Conservation (phyloP, 2,797 vertebrate species). For the Numenius phaeopus region DNA sequence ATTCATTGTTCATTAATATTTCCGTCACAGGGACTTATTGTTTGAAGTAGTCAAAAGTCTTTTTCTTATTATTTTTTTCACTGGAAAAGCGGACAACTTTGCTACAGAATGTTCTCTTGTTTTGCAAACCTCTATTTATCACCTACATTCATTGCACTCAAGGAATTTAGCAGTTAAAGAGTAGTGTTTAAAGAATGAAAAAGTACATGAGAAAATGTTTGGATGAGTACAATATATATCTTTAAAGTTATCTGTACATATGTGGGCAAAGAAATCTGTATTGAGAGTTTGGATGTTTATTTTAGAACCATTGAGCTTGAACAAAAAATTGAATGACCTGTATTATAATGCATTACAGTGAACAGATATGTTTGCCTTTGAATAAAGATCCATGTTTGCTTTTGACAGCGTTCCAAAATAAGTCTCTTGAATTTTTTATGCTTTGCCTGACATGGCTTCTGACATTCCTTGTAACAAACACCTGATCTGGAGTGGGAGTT, state of each 20-base stretch:
- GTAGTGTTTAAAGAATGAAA: neutral
- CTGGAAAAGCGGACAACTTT: neutral
- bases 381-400: neutral
- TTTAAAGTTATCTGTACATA: neutral
- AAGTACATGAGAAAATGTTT: neutral
- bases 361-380: neutral
- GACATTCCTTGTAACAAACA: neutral
- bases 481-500: neutral
- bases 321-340: neutral
- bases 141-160: neutral
- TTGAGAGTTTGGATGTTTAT: neutral
- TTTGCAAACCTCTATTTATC: neutral
- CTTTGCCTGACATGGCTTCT: neutral
- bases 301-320: neutral
- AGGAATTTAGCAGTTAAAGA: neutral
- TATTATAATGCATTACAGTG: neutral
- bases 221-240: neutral
- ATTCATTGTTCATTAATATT: neutral
- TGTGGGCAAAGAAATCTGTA: neutral
- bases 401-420: conserved; percentile 22
- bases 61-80: neutral
- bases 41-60: neutral
- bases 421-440: neutral
- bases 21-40: neutral
- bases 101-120: neutral